Percentiles rank a stretch among this genome's conserved stretches.
Conservation (phyloP, 2,888 invertebrate species). For the Drosophila falleni region DNA sequence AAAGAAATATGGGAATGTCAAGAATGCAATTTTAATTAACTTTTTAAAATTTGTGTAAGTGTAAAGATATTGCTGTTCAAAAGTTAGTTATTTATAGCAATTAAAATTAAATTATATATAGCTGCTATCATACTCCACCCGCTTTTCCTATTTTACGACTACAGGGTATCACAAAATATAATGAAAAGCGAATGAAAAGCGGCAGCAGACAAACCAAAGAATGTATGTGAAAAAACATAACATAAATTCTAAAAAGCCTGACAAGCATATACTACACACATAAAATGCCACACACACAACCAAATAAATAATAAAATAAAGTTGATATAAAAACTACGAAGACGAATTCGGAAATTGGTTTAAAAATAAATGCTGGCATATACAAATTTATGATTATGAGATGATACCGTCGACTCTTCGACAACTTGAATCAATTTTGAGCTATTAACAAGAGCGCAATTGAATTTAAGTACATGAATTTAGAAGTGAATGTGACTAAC, state of each 20-base stretch:
- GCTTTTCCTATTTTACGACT: conserved; percentile 8
- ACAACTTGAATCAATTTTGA: conserved; percentile 40
- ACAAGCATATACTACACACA: conserved; percentile 69
- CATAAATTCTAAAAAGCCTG: conserved; percentile 76
- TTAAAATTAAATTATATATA: background rate
- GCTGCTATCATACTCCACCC: background rate
- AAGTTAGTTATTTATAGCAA: background rate
- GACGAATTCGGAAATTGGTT: conserved; percentile 64
- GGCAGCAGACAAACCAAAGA: conserved; percentile 69
- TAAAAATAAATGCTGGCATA: conserved; percentile 74
- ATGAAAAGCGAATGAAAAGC: conserved; percentile 57
- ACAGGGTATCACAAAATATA: conserved; percentile 41
- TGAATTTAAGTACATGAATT: conserved; percentile 26
- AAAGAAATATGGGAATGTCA: background rate
- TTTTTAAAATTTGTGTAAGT: background rate
- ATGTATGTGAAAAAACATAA: conserved; percentile 76
- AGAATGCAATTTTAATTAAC: background rate
- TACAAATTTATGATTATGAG: conserved; percentile 71
- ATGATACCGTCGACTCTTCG: conserved; percentile 18
- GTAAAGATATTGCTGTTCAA: background rate
- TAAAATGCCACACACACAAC: conserved; percentile 35
- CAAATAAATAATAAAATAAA: conserved; percentile 57
- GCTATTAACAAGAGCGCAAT: conserved; percentile 45
- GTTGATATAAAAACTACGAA: conserved; percentile 73
- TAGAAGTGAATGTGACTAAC: conserved; percentile 37